Conservation (phyloP, 2,888 invertebrate species). For the Lucinisca nassula region DNA sequence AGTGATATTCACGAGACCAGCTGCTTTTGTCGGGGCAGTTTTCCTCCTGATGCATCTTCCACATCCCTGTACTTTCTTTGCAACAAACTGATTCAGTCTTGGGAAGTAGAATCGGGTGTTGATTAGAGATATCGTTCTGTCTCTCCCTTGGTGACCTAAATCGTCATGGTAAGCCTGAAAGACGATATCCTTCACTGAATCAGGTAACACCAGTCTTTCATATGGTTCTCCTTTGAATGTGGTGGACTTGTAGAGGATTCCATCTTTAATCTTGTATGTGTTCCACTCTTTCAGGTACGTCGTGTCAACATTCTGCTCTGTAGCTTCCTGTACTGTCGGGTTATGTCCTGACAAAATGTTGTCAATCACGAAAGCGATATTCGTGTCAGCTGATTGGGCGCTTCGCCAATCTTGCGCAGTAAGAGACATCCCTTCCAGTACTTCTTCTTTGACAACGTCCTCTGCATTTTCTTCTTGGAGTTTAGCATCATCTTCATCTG, state of each 20-base stretch:
- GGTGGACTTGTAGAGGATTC: neutral
- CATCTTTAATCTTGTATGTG: neutral
- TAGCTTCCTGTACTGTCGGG: neutral
- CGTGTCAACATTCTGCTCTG: no score
- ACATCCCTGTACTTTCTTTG: neutral
- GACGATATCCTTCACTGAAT: neutral
- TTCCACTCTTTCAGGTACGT: neutral
- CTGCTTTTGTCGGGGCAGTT: neutral
- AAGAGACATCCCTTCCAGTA: no score
- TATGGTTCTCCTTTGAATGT: neutral
- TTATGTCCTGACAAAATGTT: neutral
- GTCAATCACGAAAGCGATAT: no score
- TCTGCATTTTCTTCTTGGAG: neutral
- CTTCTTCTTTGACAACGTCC: neutral
- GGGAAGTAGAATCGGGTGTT: neutral
- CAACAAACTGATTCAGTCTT: neutral
- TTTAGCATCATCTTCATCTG: neutral
- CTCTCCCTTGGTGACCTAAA: neutral
- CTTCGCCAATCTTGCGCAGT: no score
- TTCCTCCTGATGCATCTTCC: neutral
- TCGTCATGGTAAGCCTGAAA: neutral
- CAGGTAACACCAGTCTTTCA: no score
- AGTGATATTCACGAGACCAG: neutral
- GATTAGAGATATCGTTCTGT: neutral
- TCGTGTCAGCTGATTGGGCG: neutral